Evolutionary conservation across 2,888 invertebrate species (phyloP).

Genomic region (Eueremaeus valkanovi): DNA sequence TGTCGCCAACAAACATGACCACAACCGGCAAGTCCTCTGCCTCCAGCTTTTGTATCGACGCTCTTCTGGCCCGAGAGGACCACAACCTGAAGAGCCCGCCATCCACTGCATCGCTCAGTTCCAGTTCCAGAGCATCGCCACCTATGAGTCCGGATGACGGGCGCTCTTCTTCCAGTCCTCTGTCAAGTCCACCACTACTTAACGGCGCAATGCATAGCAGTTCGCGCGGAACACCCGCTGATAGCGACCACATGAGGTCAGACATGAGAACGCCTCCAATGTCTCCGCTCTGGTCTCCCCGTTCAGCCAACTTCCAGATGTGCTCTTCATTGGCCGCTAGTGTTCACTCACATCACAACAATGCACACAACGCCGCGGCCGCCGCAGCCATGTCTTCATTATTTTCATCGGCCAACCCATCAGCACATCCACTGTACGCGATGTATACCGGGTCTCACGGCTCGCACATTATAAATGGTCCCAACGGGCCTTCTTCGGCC

Average conservation of each 20-base stretch:
- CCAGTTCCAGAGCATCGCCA: slow-evolving; percentile 42
- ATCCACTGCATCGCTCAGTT: slow-evolving; percentile 14
- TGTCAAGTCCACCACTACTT: slow-evolving; percentile 17
- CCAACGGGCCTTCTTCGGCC: background rate
- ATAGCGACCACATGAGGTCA: slow-evolving; percentile 1
- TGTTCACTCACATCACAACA: slow-evolving; percentile 5
- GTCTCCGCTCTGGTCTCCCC: slow-evolving; percentile 18
- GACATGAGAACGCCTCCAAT: background rate
- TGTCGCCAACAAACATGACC: slow-evolving; percentile 16
- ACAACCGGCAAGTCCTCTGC: slow-evolving; percentile 16
- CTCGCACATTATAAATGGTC: background rate
- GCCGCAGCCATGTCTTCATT: slow-evolving; percentile 17
- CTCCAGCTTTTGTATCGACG: slow-evolving; percentile 46
- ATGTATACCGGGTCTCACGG: background rate
- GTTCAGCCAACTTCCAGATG: background rate
- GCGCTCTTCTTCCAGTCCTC: slow-evolving; percentile 20
- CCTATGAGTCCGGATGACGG: slow-evolving; percentile 38
- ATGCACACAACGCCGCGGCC: too few species aligned
- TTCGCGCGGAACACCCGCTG: background rate
- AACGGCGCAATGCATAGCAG: slow-evolving; percentile 4
- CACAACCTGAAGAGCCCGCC: background rate
- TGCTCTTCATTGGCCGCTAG: background rate
- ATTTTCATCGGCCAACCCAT: background rate
- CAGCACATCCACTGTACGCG: slow-evolving; percentile 14
- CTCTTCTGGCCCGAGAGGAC: slow-evolving; percentile 44